A percentile compares a stretch with the other conserved stretches of the same genome.
Evolutionary conservation across 2,113 vertebrate species (phyloP).

Genomic region (Anarrhichthys ocellatus): DNA sequence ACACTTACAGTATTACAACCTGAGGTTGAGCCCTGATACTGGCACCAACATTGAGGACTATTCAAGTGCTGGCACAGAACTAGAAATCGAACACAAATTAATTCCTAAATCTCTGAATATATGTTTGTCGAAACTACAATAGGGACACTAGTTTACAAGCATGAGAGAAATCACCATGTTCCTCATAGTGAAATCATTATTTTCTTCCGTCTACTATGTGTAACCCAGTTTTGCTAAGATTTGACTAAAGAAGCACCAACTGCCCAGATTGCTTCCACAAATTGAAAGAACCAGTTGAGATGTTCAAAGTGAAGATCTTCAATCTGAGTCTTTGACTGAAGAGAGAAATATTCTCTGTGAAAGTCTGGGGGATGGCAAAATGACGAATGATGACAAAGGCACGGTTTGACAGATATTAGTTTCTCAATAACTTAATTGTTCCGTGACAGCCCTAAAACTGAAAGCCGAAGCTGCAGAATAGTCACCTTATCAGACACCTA

Average conservation of each 20-base stretch:
- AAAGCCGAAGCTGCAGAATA: background rate
- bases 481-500: constrained; percentile 3
- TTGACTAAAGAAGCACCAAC: background rate
- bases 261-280: background rate
- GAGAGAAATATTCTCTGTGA: background rate
- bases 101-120: background rate
- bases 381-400: background rate
- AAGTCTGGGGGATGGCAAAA: background rate
- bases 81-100: background rate
- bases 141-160: background rate
- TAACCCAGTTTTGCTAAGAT: background rate
- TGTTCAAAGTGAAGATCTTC: background rate
- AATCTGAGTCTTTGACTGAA: background rate
- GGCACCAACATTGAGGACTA: background rate
- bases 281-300: background rate
- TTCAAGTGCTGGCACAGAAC: background rate
- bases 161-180: background rate
- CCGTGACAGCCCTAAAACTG: background rate
- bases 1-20: no score
- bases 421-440: background rate
- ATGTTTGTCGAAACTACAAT: background rate
- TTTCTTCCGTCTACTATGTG: background rate
- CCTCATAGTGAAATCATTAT: background rate
- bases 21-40: background rate
- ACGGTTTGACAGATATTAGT: background rate